These are phyloP conservation scores for Aradophagus sp. DNA, from an alignment of 1,140 invertebrate species.

Conservation along the genomic window DNA sequence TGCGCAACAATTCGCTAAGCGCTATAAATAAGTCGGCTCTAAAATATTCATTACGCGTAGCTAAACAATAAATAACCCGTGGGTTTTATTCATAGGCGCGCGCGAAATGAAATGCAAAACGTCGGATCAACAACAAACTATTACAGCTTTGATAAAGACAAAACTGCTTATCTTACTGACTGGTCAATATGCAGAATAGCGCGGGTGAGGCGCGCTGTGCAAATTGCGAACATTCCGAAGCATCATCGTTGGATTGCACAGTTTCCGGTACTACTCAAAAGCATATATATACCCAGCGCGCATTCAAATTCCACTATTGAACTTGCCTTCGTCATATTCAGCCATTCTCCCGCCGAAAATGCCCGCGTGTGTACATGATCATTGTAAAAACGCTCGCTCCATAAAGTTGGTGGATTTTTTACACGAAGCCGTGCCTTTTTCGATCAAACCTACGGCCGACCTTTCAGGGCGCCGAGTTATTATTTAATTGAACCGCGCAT, in stretches of 20 bases:
- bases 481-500: slow-evolving; percentile 21
- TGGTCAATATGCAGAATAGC: slow-evolving; percentile 55
- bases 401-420: slow-evolving; percentile 23
- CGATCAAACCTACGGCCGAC: slow-evolving; percentile 6
- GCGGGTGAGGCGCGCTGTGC: slow-evolving; percentile 63
- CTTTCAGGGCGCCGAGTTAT: neutral
- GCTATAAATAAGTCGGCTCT: too few species aligned
- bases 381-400: slow-evolving; percentile 37
- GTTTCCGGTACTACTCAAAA: slow-evolving; percentile 61
- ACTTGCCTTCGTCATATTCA: slow-evolving; percentile 51
- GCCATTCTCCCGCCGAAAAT: slow-evolving; percentile 46
- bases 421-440: slow-evolving; percentile 12
- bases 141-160: slow-evolving; percentile 51
- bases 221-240: slow-evolving; percentile 69
- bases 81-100: too few species aligned
- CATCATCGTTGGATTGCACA: slow-evolving; percentile 69
- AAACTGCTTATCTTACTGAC: slow-evolving; percentile 52
- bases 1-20: too few species aligned
- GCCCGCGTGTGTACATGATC: slow-evolving; percentile 45
- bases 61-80: too few species aligned
- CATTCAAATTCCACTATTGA: slow-evolving; percentile 60
- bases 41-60: too few species aligned
- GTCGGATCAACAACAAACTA: slow-evolving; percentile 31
- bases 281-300: slow-evolving; percentile 46
- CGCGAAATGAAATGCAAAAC: slow-evolving; percentile 44